Base-by-base conservation (phyloP, 1,140 invertebrate genomes). In the Ips typographus region DNA sequence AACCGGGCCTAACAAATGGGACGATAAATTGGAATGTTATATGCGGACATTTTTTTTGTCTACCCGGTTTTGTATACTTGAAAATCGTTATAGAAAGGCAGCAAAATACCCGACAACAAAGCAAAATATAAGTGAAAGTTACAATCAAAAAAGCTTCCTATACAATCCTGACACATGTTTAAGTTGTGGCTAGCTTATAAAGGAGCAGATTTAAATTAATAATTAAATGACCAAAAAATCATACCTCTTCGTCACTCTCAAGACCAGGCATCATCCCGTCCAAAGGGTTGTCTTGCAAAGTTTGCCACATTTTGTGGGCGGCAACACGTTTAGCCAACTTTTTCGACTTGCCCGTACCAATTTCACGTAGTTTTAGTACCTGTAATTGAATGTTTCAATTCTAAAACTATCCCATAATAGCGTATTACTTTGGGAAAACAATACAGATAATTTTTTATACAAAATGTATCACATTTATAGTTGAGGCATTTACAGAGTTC, bases 321-420 rank as follows among this genome's bases (percentile, higher is more conserved):
- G 96, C 96, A 78, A 94, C 88, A 43, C 96, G 85, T 82, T 98
- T 98, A 1, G 96, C 96, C 36, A 96, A 84, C 79, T 98, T 98
- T 83, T 99, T 99, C 59, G 95, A 97, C 78, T 97, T 96, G 2
- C 95, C 96, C 56, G 86, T 88, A 73, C 92, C 92, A 36, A 90
- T 86, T 81, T 94, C 90, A 70, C 89, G 87, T 76, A 92, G 90
- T 72, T 94, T 93, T 55, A 92, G 83, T 70, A 95, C 90, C 56
- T 90, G 89, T 0, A 22, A 22, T 22, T 22, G 22, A 22, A 22
- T 22, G 22, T 22, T 22, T 22, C 22, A 22, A 22, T 22, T 22
- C 22, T 22, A 22, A 22, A 22, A 22, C 22, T 22, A 22, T 22
- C 22, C 22, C 22, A 22, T 22, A 22, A 22, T 43, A 36, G 41